Evolutionary conservation across 2,113 vertebrate species (phyloP).

Genomic region (Rallus limicola): DNA sequence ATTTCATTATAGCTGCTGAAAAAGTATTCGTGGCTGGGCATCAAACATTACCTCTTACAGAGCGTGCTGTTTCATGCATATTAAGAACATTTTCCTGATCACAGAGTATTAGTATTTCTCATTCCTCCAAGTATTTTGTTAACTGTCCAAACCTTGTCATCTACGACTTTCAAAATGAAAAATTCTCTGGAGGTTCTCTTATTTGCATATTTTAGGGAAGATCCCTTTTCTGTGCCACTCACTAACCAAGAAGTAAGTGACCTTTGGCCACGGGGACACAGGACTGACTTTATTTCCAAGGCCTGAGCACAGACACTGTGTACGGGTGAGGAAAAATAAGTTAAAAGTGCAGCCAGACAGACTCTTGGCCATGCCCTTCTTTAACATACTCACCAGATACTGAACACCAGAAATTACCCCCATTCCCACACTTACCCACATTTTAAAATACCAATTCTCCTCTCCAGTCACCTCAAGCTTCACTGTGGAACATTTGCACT

Average conservation of each 20-base stretch:
- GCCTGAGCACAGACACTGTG: not conserved
- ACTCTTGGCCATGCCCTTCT: not conserved
- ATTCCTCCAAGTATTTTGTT: not conserved
- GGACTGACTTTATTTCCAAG: not conserved
- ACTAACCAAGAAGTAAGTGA: not conserved
- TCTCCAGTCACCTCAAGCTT: not conserved
- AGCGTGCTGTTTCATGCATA: not conserved
- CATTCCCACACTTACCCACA: fast-evolving
- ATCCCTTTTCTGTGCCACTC: not conserved
- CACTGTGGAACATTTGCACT: not conserved
- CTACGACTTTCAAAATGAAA: not conserved
- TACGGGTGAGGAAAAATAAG: not conserved
- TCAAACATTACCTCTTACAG: not conserved
- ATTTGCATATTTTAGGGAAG: not conserved
- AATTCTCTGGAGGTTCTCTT: not conserved
- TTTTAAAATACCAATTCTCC: not conserved
- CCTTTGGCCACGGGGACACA: not conserved
- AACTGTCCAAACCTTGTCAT: not conserved
- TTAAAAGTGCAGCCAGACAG: not conserved
- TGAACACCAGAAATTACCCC: not conserved
- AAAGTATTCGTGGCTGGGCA: not conserved
- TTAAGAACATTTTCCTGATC: not conserved
- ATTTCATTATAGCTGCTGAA: conserved; percentile 28
- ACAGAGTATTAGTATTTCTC: not conserved
- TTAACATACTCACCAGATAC: not conserved